phyloP scores from a whole-genome alignment of 2,113 vertebrate genomes.

The Plecturocebus donacophilus region DNA sequence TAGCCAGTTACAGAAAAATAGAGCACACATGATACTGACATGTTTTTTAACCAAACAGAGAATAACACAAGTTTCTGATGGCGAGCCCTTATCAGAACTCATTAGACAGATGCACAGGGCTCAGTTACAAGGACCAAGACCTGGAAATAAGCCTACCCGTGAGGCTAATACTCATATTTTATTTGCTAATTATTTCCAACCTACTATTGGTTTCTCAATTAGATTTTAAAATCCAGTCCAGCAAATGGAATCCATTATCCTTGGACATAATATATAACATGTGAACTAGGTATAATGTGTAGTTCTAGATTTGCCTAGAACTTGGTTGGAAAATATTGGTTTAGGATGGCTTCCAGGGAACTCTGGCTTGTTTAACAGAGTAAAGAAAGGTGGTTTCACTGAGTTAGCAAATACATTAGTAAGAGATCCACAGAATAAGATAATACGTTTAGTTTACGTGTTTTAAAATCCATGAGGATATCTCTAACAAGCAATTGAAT shows the following conservation, averaged over 20 bases:
- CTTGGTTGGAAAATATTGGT: constrained; percentile 14
- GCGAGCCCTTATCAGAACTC: neutral
- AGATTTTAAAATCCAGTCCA: constrained; percentile 21
- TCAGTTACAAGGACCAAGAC: neutral
- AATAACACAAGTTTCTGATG: neutral
- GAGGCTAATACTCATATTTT: neutral
- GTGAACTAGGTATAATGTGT: neutral
- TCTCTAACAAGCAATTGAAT: neutral
- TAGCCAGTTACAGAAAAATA: neutral
- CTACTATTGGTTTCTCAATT: neutral
- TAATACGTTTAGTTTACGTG: neutral
- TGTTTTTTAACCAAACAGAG: neutral
- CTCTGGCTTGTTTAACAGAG: neutral
- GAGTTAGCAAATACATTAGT: neutral
- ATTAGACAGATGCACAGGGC: neutral
- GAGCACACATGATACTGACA: neutral
- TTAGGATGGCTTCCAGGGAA: neutral
- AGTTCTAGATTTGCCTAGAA: neutral
- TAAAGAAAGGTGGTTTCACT: neutral
- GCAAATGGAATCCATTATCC: neutral
- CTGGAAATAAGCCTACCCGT: neutral
- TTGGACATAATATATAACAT: neutral
- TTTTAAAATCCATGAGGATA: neutral
- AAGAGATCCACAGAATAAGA: constrained; percentile 6
- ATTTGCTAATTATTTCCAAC: constrained; percentile 27